A percentile compares a stretch with the other conserved stretches of the same genome.
Evolutionary conservation across 1,140 invertebrate genomes (phyloP).

Genomic region (Neodiprion pinetum): DNA sequence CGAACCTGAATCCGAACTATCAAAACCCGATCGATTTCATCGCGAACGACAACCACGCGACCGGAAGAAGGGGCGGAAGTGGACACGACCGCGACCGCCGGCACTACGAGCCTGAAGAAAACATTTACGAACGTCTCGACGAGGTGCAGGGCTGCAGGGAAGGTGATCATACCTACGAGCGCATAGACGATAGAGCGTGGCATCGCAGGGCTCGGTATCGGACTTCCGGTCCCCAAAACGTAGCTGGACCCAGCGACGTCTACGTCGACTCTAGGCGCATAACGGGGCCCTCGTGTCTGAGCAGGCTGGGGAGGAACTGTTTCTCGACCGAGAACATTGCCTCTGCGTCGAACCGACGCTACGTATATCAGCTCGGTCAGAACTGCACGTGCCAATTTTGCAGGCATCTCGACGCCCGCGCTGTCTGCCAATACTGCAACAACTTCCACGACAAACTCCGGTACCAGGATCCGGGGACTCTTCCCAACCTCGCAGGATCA

Average conservation of each 20-base stretch:
- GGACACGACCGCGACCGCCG: constrained; percentile 34
- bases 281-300: constrained; percentile 44
- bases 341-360: constrained; percentile 44
- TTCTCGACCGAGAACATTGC: constrained; percentile 57
- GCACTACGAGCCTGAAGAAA: constrained; percentile 49
- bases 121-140: constrained; percentile 56
- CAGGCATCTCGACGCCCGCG: constrained; percentile 39
- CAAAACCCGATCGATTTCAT: constrained; percentile 52
- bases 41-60: constrained; percentile 20
- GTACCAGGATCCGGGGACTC: constrained; percentile 37
- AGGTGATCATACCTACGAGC: constrained; percentile 51
- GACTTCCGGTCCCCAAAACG: constrained; percentile 28
- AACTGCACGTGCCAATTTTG: constrained; percentile 51
- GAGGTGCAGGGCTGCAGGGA: constrained; percentile 45
- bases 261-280: constrained; percentile 42
- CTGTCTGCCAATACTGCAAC: constrained; percentile 49
- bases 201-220: constrained; percentile 22
- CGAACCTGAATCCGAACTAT: constrained; percentile 51
- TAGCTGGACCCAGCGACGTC: constrained; percentile 34
- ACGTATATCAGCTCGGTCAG: constrained; percentile 42
- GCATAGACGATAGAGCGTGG: constrained; percentile 45
- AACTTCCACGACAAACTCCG: constrained; percentile 46
- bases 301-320: constrained; percentile 50
- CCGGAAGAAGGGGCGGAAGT: neutral
- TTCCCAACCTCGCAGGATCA: constrained; percentile 33